Evolutionary conservation across 2,113 vertebrate species (phyloP).

Genomic region (Emberiza fucata): DNA sequence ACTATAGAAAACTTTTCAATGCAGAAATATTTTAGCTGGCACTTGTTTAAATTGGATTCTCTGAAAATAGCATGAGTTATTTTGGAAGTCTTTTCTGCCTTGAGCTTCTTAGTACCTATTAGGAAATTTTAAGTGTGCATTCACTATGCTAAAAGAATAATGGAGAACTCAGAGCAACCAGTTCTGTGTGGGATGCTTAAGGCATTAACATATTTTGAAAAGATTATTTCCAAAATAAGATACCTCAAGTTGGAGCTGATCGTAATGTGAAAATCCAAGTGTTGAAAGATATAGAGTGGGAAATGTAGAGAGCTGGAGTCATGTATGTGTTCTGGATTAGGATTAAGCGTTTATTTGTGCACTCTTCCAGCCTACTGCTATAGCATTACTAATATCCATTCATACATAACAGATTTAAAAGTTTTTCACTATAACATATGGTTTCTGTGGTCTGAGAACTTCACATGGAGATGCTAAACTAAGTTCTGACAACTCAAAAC

Average conservation of each 20-base stretch:
- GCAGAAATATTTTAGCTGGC: conserved; percentile 40
- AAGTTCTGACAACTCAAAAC: not conserved
- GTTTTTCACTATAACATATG: not conserved
- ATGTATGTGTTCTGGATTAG: not conserved
- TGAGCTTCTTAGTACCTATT: conserved; percentile 38
- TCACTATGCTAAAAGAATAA: conserved; percentile 31
- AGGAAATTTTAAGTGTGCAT: conserved; percentile 37
- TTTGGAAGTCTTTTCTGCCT: conserved; percentile 39
- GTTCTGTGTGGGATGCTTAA: conserved; percentile 39
- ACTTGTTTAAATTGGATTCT: conserved; percentile 53
- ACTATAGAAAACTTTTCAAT: conserved; percentile 32
- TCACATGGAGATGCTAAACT: not conserved
- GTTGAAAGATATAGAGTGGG: not conserved
- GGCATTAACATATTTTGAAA: conserved; percentile 22
- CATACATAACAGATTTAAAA: not conserved
- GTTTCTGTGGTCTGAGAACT: not conserved
- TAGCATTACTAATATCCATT: not conserved
- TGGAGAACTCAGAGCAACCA: conserved; percentile 4
- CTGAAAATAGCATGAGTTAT: conserved; percentile 56
- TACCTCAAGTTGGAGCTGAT: not conserved
- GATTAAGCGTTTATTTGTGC: not conserved
- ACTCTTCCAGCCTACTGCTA: not conserved
- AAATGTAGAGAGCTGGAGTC: not conserved
- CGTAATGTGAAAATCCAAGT: not conserved
- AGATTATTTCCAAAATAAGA: conserved; percentile 46